Percentiles rank a stretch among this genome's conserved stretches.
These are phyloP conservation scores for Hylaeus anthracinus DNA, from an alignment of 1,140 invertebrate genomes.

Conservation along the genomic window DNA sequence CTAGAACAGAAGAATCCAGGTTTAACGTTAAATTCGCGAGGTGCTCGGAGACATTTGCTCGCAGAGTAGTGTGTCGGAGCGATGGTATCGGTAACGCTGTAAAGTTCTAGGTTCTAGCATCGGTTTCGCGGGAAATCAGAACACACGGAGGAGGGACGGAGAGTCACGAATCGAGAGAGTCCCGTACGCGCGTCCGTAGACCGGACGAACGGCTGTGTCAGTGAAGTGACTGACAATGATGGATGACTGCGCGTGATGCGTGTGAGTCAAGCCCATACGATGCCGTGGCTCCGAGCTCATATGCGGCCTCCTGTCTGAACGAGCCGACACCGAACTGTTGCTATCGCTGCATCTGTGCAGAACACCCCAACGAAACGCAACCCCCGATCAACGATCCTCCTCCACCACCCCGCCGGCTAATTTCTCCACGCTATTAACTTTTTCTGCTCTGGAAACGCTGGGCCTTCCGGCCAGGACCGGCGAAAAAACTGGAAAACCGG, in stretches of 20 bases:
- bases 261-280: conserved; percentile 79
- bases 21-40: too few species aligned
- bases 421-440: conserved; percentile 76
- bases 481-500: conserved; percentile 34
- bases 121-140: conserved; percentile 39
- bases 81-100: neutral
- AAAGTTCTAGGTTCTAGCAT: neutral
- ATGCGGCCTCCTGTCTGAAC: conserved; percentile 71
- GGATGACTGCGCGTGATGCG: conserved; percentile 77
- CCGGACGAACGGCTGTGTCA: conserved; percentile 65
- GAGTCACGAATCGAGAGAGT: conserved; percentile 58
- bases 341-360: conserved; percentile 79
- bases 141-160: neutral
- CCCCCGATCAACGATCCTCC: conserved; percentile 60
- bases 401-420: conserved; percentile 63
- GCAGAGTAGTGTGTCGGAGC: too few species aligned
- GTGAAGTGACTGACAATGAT: conserved; percentile 78
- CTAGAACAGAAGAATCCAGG: too few species aligned
- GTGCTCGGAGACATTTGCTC: too few species aligned
- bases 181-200: conserved; percentile 51
- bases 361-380: conserved; percentile 71
- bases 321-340: conserved; percentile 75
- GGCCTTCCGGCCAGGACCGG: conserved; percentile 24
- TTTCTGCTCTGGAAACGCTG: conserved; percentile 59
- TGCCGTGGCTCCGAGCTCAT: conserved; percentile 73